Evolutionary conservation across 2,888 invertebrate genomes (phyloP), one percentile per base, ranked within the genome.

Genomic region (Cenopis cana): DNA sequence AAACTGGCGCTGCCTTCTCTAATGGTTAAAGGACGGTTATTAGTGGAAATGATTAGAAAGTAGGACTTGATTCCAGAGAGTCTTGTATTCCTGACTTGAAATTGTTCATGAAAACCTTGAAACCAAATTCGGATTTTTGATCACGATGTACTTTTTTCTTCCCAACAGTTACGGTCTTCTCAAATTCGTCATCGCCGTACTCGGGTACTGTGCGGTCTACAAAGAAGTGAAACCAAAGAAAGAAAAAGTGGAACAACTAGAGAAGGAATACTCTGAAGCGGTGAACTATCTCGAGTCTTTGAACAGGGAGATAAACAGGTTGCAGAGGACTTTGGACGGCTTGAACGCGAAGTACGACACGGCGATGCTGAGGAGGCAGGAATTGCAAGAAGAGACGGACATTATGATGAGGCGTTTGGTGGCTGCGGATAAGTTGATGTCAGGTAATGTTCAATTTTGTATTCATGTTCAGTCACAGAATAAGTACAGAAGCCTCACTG

Each of bases 121-220:
- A 54, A 33, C 33, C 6, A 6, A 33, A 33, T 33, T 33, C 33
- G 33, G 9, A 5, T 8, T 33, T 33, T 5, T 33, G 33, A 3
- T 33, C 5, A 33, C 8, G 33, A 33, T 8, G 5, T 8, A 33
- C 33, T 5, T 33, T 60, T 5, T 12, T 12, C 52, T 17, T 69
- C 50, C 50, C 62, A 59, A 54, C 78, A 92, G 92, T 10, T 96
- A 95, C 72, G 98, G 98, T 9, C 93, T 98, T 10, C 94, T 98
- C 11, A 97, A 96, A 85, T 98, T 98, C 85, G 97, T 98, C 0
- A 95, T 95, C 41, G 98, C 98, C 11, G 98, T 98, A 0, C 92
- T 98, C 68, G 97, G 96, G n/a, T 98, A 98, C 87, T 98, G 97
- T 82, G 96, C 96, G 1, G 97, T 98, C 0, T 98, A 95, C 81